Base-by-base conservation (phyloP, 2,113 vertebrate species). In the Corvus cornix region DNA sequence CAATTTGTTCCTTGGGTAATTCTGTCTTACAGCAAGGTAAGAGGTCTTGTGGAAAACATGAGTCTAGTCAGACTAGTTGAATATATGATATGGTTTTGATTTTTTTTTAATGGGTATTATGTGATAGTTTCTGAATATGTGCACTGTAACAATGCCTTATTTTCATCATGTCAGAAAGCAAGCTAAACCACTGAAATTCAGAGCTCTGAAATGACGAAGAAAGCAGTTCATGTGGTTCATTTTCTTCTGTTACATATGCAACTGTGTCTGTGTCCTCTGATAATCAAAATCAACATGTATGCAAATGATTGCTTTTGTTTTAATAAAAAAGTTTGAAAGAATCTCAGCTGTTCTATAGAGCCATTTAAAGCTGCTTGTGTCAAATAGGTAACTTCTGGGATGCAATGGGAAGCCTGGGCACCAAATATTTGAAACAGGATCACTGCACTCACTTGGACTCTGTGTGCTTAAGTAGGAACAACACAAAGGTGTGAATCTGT, bases 321-420 rank as follows among this genome's bases (percentile, higher is more conserved):
- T 82, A 95, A 96, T 95, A 92, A 94, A 93, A 69, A 35, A 59
- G 9, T 39, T 85, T 91, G 49, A 81, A 67, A 82, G 28, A 72
- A 59, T 70, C 41, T 70, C 55, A 67, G 6, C 3, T 58, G 68
- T 89, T 20, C 22, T 84, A 5, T 11, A 43, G 17, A 93, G 16
- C 23, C 10, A 7, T 21, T 48, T 62, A 87, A 90, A 84, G 16
- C 18, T 64, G 23, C 63, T 56, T 83, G 76, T 58, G 39, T 63
- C 43, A 86, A 84, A 48, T 2, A 79, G 22, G 22, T 62, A 78
- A 46, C 31, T 77, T 87, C 30, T 66, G 62, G 49, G 60, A 60
- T 84, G 35, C 31, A 37, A 46, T 0, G 0, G 66, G 16, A 89
- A 77, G 24, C 51, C 33, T 48, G 43, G 55, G n/a, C 31, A 75